Evolutionary conservation across 2,888 invertebrate genomes (phyloP), one percentile per base, ranked within the genome.

Genomic region (Tinea trinotella): DNA sequence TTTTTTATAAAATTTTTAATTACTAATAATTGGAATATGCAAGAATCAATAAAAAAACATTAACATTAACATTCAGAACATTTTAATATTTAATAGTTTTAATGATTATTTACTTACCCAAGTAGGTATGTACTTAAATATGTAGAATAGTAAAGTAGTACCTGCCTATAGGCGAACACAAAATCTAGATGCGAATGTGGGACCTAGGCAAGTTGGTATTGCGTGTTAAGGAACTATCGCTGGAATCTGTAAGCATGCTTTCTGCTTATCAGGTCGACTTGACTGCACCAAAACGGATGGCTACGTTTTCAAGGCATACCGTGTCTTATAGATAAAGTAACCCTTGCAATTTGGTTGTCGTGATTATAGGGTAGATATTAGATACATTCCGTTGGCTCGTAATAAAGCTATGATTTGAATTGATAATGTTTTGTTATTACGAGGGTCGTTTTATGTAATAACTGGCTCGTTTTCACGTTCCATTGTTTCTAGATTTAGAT

Each of bases 241-340:
- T 10, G 19, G 48, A 17, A 48, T 48, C 48, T 48, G 48, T 18
- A 48, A 24, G 24, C 50, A 50, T 50, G 50, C 50, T 13, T 50
- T 24, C 24, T 50, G 50, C 50, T 50, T 50, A 50, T 50, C 50
- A 50, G 20, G 18, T 20, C 24, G 48, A 48, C 50, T 40, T 12
- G 48, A 48, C 50, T 50, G 50, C 24, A 24, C 50, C 19, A 20
- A 24, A 50, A 50, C 50, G 15, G 22, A 50, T 50, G 50, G 50
- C 50, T 48, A 19, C 18, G 19, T 1, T 48, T 19, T 20, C 48
- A 48, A 12, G n/a, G 48, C 48, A 48, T 18, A 48, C 48, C 48
- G 10, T 40, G 40, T 40, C 40, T 40, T 40, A 15, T 40, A 40
- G 40, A 40, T 40, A 40, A 40, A 12, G 1, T 13, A 3, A 40